These are phyloP conservation scores for Teleiodes luculella DNA, from an alignment of 2,888 invertebrate genomes.

Conservation along the genomic window DNA sequence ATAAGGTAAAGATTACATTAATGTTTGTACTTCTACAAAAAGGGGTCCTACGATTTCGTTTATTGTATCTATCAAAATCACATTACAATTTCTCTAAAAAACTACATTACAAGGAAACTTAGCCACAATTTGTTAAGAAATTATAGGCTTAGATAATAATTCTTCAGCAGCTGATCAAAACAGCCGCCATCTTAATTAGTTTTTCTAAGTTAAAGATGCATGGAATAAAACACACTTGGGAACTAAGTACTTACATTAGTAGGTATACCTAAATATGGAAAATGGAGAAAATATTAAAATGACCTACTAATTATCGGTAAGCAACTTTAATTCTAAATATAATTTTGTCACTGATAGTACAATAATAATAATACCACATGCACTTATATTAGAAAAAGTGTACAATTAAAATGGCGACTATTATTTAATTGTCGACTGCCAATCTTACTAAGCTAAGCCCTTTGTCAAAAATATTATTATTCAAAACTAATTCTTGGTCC, in stretches of 20 bases:
- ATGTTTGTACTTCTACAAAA: slow-evolving; percentile 70
- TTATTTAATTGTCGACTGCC: too few relatives aligned
- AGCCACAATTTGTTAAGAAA: slow-evolving; percentile 33
- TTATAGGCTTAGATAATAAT: background rate
- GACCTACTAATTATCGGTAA: too few relatives aligned
- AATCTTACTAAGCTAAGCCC: too few relatives aligned
- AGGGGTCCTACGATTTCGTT: slow-evolving; percentile 44
- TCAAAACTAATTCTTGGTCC: slow-evolving; percentile 66
- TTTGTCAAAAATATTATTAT: slow-evolving; percentile 67
- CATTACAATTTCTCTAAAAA: slow-evolving; percentile 49
- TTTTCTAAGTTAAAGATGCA: slow-evolving; percentile 19
- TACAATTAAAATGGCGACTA: slow-evolving; percentile 24
- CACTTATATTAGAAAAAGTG: slow-evolving; percentile 51
- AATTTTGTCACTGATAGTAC: too few relatives aligned
- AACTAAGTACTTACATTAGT: too few relatives aligned
- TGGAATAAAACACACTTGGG: too few relatives aligned
- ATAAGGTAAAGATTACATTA: slow-evolving; percentile 58
- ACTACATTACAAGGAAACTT: slow-evolving; percentile 43
- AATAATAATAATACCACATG: too few relatives aligned
- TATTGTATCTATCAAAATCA: slow-evolving; percentile 41
- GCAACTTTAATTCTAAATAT: too few relatives aligned
- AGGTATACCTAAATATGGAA: too few relatives aligned
- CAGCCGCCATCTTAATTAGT: slow-evolving; percentile 31
- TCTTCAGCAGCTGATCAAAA: too few relatives aligned
- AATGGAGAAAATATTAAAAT: too few relatives aligned